A percentile compares a stretch with the other conserved stretches of the same genome.
These are phyloP conservation scores for Galendromus occidentalis DNA, from an alignment of 1,140 invertebrate genomes.

Conservation along the genomic window DNA sequence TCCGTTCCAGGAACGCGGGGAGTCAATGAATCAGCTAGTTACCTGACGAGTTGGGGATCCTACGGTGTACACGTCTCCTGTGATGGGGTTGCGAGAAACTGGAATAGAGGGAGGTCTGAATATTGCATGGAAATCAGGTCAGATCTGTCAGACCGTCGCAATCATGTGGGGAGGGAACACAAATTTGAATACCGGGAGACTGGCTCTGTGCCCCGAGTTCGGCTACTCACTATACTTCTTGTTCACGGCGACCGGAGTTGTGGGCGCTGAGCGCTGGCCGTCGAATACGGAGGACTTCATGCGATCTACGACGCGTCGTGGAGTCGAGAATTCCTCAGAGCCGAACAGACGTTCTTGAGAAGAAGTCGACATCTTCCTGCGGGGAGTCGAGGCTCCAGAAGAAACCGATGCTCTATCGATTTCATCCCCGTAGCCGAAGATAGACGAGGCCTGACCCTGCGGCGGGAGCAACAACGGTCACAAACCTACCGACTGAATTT, in stretches of 20 bases:
- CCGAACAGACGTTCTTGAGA: constrained; percentile 16
- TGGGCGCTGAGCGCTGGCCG: constrained; percentile 12
- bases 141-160: neutral
- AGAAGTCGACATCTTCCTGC: constrained; percentile 8
- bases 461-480: neutral
- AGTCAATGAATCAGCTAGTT: neutral
- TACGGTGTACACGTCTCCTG: constrained; percentile 12
- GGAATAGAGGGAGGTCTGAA: neutral
- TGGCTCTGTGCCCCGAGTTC: neutral
- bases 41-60: constrained; percentile 2
- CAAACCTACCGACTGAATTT: too few relatives aligned
- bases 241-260: constrained; percentile 3
- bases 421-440: constrained; percentile 6
- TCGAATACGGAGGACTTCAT: constrained; percentile 17
- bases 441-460: neutral
- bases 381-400: neutral
- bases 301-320: constrained; percentile 17
- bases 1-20: neutral
- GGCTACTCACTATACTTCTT: constrained; percentile 15
- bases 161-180: neutral
- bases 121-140: neutral
- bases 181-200: neutral
- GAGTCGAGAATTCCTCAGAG: constrained; percentile 12
- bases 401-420: neutral
- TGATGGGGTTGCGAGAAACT: constrained; percentile 16